Conservation (phyloP, 2,888 invertebrate species). For the Dolichomitus sp. region DNA sequence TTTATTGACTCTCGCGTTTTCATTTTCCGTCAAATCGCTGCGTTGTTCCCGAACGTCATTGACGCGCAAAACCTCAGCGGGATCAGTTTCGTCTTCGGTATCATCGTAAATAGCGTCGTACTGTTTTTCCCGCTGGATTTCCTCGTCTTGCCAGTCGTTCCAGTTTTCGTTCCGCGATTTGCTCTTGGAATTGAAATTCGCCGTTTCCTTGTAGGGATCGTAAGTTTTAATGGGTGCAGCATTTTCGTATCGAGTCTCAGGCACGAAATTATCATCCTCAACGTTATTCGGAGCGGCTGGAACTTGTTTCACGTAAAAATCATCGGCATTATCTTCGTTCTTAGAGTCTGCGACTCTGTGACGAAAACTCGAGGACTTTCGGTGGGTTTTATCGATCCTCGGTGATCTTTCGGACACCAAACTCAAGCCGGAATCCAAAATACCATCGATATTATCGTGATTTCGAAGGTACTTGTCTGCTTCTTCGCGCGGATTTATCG, state of each 20-base stretch:
- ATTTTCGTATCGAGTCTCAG: constrained; percentile 42
- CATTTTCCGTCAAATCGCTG: constrained; percentile 67
- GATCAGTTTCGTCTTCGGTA: constrained; percentile 68
- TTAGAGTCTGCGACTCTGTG: constrained; percentile 64
- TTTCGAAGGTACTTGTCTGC: constrained; percentile 85
- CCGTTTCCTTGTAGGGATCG: constrained; percentile 64
- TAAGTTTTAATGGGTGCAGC: constrained; percentile 59
- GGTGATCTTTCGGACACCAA: constrained; percentile 76
- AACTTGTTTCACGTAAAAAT: constrained; percentile 62
- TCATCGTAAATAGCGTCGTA: constrained; percentile 79
- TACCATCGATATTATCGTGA: constrained; percentile 83
- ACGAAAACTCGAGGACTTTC: constrained; percentile 62
- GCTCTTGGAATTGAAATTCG: constrained; percentile 55
- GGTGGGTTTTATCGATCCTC: constrained; percentile 50
- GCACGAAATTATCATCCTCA: constrained; percentile 12
- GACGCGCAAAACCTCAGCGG: constrained; percentile 66
- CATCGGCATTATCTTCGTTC: constrained; percentile 55
- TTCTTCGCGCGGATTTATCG: constrained; percentile 86
- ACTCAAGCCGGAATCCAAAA: constrained; percentile 64
- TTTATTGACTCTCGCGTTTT: constrained; percentile 40
- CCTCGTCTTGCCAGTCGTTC: constrained; percentile 74
- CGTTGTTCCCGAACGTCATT: constrained; percentile 78
- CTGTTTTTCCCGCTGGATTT: constrained; percentile 70
- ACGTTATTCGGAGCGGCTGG: constrained; percentile 12
- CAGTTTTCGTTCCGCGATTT: constrained; percentile 69